phyloP scores from a whole-genome alignment of 2,797 vertebrate genomes.

The Sebastes kiyomatsui region DNA sequence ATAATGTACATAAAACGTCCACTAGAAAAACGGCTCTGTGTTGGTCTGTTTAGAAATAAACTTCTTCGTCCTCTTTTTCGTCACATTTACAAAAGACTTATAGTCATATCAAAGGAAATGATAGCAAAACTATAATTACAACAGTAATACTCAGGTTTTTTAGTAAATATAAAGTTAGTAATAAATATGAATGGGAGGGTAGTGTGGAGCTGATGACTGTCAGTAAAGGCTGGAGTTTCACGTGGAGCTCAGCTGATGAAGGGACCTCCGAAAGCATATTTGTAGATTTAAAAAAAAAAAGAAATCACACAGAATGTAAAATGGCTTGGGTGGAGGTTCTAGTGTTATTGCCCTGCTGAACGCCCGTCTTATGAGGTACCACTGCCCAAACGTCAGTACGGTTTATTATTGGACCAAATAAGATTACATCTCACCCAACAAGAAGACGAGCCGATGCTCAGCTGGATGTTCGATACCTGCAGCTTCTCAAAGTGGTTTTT shows the following conservation, averaged over 20 bases:
- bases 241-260: constrained; percentile 7
- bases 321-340: background rate
- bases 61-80: background rate
- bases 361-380: constrained; percentile 4
- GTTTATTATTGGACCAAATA: background rate
- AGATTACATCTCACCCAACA: background rate
- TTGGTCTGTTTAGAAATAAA: background rate
- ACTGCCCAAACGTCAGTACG: background rate
- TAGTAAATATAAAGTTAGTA: constrained; percentile 77
- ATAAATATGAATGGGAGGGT: constrained; percentile 84
- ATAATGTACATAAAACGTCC: background rate
- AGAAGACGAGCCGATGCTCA: background rate
- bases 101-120: constrained; percentile 61
- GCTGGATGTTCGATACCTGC: too few relatives aligned
- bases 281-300: background rate
- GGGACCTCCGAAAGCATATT: constrained; percentile 7
- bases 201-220: constrained; percentile 4
- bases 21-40: background rate
- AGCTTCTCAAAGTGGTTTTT: too few relatives aligned
- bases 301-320: background rate
- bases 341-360: constrained; percentile 10
- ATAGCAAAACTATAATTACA: constrained; percentile 59
- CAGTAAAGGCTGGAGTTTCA: constrained; percentile 15
- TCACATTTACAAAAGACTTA: constrained; percentile 47
- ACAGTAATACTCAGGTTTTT: constrained; percentile 73